Conservation (phyloP, 2,888 invertebrate genomes). For the Meghimatium bilineatum region DNA sequence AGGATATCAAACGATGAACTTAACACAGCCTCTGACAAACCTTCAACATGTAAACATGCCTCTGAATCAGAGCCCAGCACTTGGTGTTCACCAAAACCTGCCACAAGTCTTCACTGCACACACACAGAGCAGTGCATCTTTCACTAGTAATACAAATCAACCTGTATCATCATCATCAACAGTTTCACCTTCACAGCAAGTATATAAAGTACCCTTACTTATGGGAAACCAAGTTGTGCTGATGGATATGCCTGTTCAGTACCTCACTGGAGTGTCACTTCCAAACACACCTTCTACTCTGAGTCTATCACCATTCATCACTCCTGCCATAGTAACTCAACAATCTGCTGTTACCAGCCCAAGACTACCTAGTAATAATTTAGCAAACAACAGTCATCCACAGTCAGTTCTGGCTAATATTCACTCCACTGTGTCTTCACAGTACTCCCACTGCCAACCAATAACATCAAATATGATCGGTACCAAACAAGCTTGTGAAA, state of each 20-base stretch:
- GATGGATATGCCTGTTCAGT: conserved; percentile 9
- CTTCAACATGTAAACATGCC: neutral
- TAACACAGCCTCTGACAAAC: neutral
- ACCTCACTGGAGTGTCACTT: neutral
- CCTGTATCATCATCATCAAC: neutral
- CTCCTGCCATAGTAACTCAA: neutral
- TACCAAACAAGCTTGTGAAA: neutral
- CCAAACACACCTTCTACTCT: neutral
- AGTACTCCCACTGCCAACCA: neutral
- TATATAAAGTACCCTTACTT: conserved; percentile 14
- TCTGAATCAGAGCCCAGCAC: neutral
- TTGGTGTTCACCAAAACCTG: neutral
- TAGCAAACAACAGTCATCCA: neutral
- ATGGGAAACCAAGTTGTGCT: conserved; percentile 22
- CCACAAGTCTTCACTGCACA: neutral
- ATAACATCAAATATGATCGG: neutral
- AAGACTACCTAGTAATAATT: too few relatives aligned
- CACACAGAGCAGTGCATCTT: neutral
- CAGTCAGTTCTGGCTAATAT: neutral
- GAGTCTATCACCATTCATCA: neutral
- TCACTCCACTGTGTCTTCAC: neutral
- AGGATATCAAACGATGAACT: neutral
- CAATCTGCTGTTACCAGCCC: neutral
- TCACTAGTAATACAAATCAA: neutral
- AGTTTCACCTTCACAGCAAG: neutral